Percentiles rank a stretch among this genome's conserved stretches.
These are phyloP conservation scores for Melanostoma mellinum DNA, from an alignment of 2,888 invertebrate species.

Conservation along the genomic window DNA sequence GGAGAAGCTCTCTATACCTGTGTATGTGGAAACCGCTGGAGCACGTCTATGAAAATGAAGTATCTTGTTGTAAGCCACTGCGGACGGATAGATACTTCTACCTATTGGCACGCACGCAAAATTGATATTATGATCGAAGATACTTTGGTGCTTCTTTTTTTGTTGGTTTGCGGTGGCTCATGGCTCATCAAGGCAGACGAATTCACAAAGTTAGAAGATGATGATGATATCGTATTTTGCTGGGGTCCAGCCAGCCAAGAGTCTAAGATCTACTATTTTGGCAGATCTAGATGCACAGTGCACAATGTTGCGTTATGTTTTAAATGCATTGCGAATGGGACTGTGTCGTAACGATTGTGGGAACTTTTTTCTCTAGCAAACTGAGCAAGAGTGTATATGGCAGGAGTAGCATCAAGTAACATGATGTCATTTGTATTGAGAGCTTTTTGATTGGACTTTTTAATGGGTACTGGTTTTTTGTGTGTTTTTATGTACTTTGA, in stretches of 20 bases:
- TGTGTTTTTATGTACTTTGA: slow-evolving; percentile 34
- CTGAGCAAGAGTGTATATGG: slow-evolving; percentile 9
- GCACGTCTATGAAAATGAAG: slow-evolving; percentile 64
- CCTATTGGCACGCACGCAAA: slow-evolving; percentile 71
- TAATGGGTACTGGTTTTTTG: slow-evolving; percentile 59
- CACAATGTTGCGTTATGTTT: slow-evolving; percentile 24
- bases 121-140: slow-evolving; percentile 71
- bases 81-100: slow-evolving; percentile 24
- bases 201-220: neutral
- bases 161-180: neutral
- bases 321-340: slow-evolving; percentile 46
- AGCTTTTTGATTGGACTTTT: slow-evolving; percentile 52
- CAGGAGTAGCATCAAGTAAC: slow-evolving; percentile 2
- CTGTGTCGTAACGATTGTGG: slow-evolving; percentile 63
- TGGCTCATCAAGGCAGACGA: slow-evolving; percentile 36
- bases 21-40: slow-evolving; percentile 43
- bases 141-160: slow-evolving; percentile 42
- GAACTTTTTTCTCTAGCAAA: slow-evolving; percentile 26
- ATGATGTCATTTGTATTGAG: slow-evolving; percentile 63
- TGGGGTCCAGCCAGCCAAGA: slow-evolving; percentile 14
- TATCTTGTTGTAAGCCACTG: slow-evolving; percentile 48
- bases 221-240: slow-evolving; percentile 11
- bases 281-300: slow-evolving; percentile 65
- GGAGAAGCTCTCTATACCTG: slow-evolving; percentile 24
- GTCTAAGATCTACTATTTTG: slow-evolving; percentile 43